Percentiles rank a stretch among this genome's conserved stretches.
Evolutionary conservation across 2,888 invertebrate genomes (phyloP).

Genomic region (Linhomoeus sp.): DNA sequence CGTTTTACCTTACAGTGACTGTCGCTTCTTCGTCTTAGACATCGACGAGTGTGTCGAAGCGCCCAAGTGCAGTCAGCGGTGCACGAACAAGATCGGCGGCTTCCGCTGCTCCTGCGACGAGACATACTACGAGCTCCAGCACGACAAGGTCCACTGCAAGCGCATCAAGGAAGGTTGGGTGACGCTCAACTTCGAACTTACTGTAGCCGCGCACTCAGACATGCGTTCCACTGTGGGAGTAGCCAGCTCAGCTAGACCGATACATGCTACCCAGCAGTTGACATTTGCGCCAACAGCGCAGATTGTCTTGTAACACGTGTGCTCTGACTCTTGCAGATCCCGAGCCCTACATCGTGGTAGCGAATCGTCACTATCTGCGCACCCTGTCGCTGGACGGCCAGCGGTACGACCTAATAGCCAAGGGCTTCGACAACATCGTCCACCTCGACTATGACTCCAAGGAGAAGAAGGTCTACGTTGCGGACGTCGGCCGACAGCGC

Average conservation of each 20-base stretch:
- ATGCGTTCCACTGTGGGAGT: no score
- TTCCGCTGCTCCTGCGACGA: slow-evolving; percentile 91
- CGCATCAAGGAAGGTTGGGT: slow-evolving; percentile 15
- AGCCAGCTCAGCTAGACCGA: no score
- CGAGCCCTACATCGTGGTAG: slow-evolving; percentile 70
- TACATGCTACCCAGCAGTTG: no score
- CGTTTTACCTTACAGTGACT: neutral
- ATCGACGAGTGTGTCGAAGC: slow-evolving; percentile 19
- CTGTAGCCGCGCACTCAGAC: no score
- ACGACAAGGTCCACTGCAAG: slow-evolving; percentile 73
- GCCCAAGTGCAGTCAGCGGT: slow-evolving; percentile 59
- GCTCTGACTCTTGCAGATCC: slow-evolving; percentile 29
- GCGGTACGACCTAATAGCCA: slow-evolving; percentile 56
- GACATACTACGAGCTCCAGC: slow-evolving; percentile 60
- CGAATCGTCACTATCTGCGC: slow-evolving; percentile 89
- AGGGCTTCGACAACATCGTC: slow-evolving; percentile 86
- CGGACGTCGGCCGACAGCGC: slow-evolving; percentile 48
- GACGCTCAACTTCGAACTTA: no score
- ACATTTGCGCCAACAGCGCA: no score
- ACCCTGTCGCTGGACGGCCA: slow-evolving; percentile 78
- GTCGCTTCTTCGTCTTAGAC: slow-evolving; percentile 7
- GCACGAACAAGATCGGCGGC: slow-evolving; percentile 81
- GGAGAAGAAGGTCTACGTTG: slow-evolving; percentile 71
- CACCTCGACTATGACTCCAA: slow-evolving; percentile 77
- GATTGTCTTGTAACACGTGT: no score